Evolutionary conservation across 2,888 invertebrate genomes (phyloP), one percentile per base, ranked within the genome.

Genomic region (Abscondita cerata): DNA sequence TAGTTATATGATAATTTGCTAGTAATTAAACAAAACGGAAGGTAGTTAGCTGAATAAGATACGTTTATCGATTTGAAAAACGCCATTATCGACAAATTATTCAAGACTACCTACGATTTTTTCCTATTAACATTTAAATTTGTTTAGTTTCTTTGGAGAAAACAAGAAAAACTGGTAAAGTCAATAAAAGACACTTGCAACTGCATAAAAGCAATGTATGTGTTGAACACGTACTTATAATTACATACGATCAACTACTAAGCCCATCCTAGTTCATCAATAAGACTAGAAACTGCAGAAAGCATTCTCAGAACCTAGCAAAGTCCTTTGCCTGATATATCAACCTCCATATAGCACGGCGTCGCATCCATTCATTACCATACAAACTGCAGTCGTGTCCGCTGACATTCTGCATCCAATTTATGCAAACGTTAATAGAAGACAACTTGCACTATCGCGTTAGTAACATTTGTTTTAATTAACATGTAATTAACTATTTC

Each of bases 401-500:
- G 62, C 61, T 67, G 65, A 65, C 66, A 67, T 63, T 59, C 57
- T 55, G 60, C 54, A 54, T 51, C 63, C 66, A 64, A 73, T 74
- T 72, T 73, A 73, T 70, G 67, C 69, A 65, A 70, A 70, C 71
- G 66, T 68, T 70, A 69, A 71, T 69, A 68, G 68, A 62, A 65
- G 70, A 66, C 70, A 67, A 68, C 65, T 60, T 59, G 67, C 64
- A 56, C 57, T 67, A 66, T 52, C 52, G 59, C 52, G 47, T 64
- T 68, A 64, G 64, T 66, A 68, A 66, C 69, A 61, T 65, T 61
- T 61, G 70, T 70, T 59, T 75, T 74, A 75, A 75, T 75, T 75
- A 75, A 73, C 74, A 75, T 73, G 73, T 75, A 75, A 75, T 75
- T 75, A 75, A 74, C n/a, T n/a, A n/a, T n/a, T n/a, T n/a, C n/a